phyloP scores from a whole-genome alignment of 2,797 vertebrate species.

The Rhadinocentrus ornatus region DNA sequence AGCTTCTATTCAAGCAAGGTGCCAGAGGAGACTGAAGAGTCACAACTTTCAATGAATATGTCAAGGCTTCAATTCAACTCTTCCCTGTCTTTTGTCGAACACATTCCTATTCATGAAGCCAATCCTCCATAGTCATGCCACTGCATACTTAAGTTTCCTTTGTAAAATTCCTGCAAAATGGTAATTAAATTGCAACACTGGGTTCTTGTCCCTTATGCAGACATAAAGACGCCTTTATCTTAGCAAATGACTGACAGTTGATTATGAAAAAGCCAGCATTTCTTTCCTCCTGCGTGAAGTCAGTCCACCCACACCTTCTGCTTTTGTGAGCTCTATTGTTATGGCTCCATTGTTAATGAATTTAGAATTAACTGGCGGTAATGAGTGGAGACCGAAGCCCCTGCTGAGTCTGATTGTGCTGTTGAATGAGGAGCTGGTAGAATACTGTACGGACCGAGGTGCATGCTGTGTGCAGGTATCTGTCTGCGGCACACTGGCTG shows the following conservation, averaged over 20 bases:
- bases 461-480: constrained; percentile 22
- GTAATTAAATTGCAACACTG: constrained; percentile 76
- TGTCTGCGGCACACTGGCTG: background rate
- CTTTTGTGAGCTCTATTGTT: constrained; percentile 71
- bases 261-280: constrained; percentile 65
- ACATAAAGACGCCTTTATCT: constrained; percentile 78
- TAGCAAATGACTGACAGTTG: constrained; percentile 75
- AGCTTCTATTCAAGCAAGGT: constrained; percentile 62
- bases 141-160: constrained; percentile 72
- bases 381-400: constrained; percentile 60
- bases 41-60: constrained; percentile 71
- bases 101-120: constrained; percentile 77
- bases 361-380: constrained; percentile 74
- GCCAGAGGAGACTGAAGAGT: constrained; percentile 60
- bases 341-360: constrained; percentile 72
- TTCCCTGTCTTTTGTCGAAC: constrained; percentile 68
- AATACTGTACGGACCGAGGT: constrained; percentile 45
- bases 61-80: constrained; percentile 72
- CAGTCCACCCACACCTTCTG: constrained; percentile 73
- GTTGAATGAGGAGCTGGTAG: constrained; percentile 52
- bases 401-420: constrained; percentile 67
- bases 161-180: constrained; percentile 69
- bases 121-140: constrained; percentile 70
- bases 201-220: constrained; percentile 62
- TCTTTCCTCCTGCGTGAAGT: constrained; percentile 40